phyloP scores from a whole-genome alignment of 2,888 invertebrate genomes.

The Ophioninae sp. region DNA sequence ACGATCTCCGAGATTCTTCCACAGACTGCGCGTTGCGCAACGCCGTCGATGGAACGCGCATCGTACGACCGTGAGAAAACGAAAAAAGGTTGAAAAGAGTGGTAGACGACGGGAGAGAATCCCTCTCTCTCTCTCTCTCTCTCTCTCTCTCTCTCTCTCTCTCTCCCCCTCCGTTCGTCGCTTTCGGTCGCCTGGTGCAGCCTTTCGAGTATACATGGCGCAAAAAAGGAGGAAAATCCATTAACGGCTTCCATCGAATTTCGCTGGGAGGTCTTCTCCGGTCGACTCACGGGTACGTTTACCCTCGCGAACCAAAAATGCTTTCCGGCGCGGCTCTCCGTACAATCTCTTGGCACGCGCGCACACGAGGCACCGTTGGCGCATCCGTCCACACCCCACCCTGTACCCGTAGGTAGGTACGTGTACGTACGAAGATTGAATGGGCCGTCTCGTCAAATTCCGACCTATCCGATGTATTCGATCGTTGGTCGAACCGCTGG shows the following conservation, averaged over 20 bases:
- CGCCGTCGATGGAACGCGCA: background rate
- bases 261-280: conserved; percentile 37
- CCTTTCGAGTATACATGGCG: background rate
- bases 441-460: conserved; percentile 30
- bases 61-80: background rate
- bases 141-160: no score
- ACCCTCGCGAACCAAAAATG: conserved; percentile 27
- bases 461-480: conserved; percentile 22
- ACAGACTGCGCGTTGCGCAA: conserved; percentile 32
- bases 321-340: conserved; percentile 20
- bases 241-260: conserved; percentile 58
- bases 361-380: background rate
- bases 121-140: no score
- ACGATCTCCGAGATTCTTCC: conserved; percentile 28
- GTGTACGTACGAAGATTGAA: background rate
- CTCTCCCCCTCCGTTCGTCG: background rate
- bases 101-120: conserved; percentile 1
- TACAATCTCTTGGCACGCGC: background rate
- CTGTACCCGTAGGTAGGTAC: no score
- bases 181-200: background rate
- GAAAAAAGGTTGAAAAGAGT: conserved; percentile 10
- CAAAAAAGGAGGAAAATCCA: conserved; percentile 51
- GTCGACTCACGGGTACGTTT: conserved; percentile 18
- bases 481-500: conserved; percentile 1
- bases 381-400: background rate